A percentile compares a stretch with the other conserved stretches of the same genome.
phyloP scores from a whole-genome alignment of 2,888 invertebrate genomes.

The Euzophera pinguis region DNA sequence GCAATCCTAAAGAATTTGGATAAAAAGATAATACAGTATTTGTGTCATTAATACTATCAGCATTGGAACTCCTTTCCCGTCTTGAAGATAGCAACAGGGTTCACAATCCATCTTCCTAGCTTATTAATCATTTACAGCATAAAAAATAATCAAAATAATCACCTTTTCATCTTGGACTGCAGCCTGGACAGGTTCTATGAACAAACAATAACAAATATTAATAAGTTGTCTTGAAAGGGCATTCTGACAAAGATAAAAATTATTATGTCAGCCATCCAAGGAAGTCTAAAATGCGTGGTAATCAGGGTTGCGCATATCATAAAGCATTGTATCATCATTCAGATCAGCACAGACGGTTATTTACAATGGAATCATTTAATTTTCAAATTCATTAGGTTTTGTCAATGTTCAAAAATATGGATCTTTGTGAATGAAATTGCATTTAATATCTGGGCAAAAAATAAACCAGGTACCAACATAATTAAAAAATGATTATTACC shows the following conservation, averaged over 20 bases:
- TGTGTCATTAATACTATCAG: background rate
- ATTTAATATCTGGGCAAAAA: no score
- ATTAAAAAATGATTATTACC: no score
- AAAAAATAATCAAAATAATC: background rate
- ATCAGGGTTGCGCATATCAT: conserved; percentile 77
- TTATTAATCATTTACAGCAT: background rate
- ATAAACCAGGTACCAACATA: no score
- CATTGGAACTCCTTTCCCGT: no score
- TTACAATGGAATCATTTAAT: background rate
- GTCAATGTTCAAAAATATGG: no score
- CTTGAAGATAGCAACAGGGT: no score
- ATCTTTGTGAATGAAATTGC: no score
- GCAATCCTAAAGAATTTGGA: conserved; percentile 42
- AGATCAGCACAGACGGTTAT: conserved; percentile 12
- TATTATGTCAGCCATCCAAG: conserved; percentile 72
- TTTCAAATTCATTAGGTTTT: no score
- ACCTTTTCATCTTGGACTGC: background rate
- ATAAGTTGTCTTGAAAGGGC: background rate
- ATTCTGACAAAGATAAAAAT: background rate
- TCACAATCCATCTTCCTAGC: no score
- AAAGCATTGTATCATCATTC: conserved; percentile 73
- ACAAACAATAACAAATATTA: conserved; percentile 5
- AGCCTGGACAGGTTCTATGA: background rate
- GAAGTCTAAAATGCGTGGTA: conserved; percentile 78
- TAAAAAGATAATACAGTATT: background rate